Conservation (phyloP, 2,113 vertebrate species). For the Apodemus speciosus region DNA sequence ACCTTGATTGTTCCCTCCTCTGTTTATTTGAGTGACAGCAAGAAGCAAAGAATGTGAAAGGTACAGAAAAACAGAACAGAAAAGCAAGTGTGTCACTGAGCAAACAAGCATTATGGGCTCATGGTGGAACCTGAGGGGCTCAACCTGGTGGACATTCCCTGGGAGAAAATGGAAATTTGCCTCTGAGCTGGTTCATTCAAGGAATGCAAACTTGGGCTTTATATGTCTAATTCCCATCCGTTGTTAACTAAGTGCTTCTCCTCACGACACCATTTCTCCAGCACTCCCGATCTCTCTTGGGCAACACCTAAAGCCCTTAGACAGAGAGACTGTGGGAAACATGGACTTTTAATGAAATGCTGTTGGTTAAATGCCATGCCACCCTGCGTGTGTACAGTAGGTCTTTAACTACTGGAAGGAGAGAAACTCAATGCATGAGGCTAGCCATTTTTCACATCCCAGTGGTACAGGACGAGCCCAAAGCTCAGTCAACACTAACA, state of each 20-base stretch:
- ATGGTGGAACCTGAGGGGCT: rapidly evolving
- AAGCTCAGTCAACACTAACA: neutral
- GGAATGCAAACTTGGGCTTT: neutral
- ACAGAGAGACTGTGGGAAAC: neutral
- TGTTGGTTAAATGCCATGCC: neutral
- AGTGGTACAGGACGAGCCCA: neutral
- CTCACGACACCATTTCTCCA: neutral
- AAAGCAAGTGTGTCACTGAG: neutral
- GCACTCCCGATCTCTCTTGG: neutral
- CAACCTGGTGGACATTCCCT: neutral
- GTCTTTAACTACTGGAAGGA: neutral
- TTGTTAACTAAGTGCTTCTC: conserved; percentile 3
- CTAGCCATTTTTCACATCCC: neutral
- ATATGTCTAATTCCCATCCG: neutral
- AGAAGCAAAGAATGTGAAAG: neutral
- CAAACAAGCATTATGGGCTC: neutral
- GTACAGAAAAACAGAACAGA: neutral
- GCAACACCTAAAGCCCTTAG: neutral
- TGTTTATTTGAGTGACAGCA: neutral
- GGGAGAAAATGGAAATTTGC: neutral
- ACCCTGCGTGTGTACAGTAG: neutral
- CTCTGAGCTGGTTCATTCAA: neutral
- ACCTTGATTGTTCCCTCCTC: neutral
- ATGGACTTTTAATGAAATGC: neutral
- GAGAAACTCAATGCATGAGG: neutral